Conservation (phyloP, 2,888 invertebrate species). For the Mimas tiliae region DNA sequence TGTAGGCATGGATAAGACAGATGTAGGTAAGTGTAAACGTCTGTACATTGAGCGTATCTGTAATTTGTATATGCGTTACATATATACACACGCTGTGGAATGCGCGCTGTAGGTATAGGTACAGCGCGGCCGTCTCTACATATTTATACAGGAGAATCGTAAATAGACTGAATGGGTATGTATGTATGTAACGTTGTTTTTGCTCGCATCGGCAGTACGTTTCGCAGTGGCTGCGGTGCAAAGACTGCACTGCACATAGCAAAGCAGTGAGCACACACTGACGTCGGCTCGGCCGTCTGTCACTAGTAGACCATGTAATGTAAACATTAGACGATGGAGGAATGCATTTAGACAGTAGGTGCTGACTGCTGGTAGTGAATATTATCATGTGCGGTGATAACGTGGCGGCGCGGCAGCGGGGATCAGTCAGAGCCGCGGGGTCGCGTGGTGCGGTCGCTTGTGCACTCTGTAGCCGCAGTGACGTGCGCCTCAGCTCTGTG, state of each 20-base stretch:
- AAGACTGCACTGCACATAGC: conserved; percentile 39
- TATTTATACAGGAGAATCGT: conserved; percentile 77
- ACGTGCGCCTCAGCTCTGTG: conserved; percentile 73
- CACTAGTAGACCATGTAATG: conserved; percentile 73
- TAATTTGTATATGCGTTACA: conserved; percentile 64
- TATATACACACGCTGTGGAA: conserved; percentile 73
- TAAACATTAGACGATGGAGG: conserved; percentile 80
- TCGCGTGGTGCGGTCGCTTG: conserved; percentile 82
- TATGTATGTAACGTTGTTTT: conserved; percentile 72
- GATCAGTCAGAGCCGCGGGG: conserved; percentile 82
- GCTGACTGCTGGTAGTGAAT: conserved; percentile 75
- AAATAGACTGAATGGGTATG: conserved; percentile 83
- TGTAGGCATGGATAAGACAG: conserved; percentile 20
- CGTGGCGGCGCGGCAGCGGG: conserved; percentile 74
- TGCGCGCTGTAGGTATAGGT: conserved; percentile 74
- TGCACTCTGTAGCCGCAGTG: conserved; percentile 64
- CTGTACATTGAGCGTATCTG: conserved; percentile 43
- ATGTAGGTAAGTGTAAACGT: conserved; percentile 20
- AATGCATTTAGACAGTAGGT: conserved; percentile 81
- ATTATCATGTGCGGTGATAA: conserved; percentile 85
- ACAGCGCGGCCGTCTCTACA: conserved; percentile 60
- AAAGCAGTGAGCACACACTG: conserved; percentile 10
- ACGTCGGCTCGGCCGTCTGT: conserved; percentile 39
- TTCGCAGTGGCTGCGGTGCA: conserved; percentile 65
- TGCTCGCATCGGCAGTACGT: conserved; percentile 65